Conservation (phyloP, 2,888 invertebrate genomes). For the Drosophila recens region DNA sequence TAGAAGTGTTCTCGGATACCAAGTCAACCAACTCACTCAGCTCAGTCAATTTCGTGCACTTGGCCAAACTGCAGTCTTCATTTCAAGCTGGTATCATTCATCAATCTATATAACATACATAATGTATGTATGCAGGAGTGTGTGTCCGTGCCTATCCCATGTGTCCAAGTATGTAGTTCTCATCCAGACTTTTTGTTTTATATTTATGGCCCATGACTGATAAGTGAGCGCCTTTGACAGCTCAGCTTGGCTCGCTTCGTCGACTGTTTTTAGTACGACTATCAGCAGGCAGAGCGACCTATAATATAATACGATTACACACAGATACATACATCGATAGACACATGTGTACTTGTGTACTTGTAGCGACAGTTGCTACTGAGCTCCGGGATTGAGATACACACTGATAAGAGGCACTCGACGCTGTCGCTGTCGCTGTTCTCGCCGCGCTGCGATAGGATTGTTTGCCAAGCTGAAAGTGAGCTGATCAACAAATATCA, state of each 20-base stretch:
- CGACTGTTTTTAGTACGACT: constrained; percentile 14
- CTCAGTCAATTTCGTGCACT: background rate
- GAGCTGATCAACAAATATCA: constrained; percentile 63
- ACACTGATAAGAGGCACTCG: constrained; percentile 50
- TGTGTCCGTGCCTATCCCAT: constrained; percentile 23
- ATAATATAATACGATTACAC: constrained; percentile 36
- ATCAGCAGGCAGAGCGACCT: constrained; percentile 65
- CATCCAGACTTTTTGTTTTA: constrained; percentile 34
- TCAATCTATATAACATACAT: constrained; percentile 28
- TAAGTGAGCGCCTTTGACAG: constrained; percentile 63
- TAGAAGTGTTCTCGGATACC: constrained; percentile 47
- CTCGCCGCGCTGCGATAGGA: constrained; percentile 48
- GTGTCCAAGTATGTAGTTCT: constrained; percentile 18
- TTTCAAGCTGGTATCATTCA: constrained; percentile 21
- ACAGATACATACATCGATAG: constrained; percentile 11
- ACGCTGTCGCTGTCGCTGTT: constrained; percentile 33
- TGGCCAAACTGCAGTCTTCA: constrained; percentile 1
- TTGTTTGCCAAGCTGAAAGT: constrained; percentile 71
- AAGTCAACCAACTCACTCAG: constrained; percentile 46
- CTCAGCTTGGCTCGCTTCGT: constrained; percentile 41
- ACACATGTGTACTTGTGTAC: constrained; percentile 13
- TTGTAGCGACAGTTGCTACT: constrained; percentile 32
- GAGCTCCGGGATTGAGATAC: constrained; percentile 51
- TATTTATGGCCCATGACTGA: constrained; percentile 56
- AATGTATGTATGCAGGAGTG: background rate